These are phyloP conservation scores for Cosmia trapezina DNA, from an alignment of 2,888 invertebrate genomes.

Conservation along the genomic window DNA sequence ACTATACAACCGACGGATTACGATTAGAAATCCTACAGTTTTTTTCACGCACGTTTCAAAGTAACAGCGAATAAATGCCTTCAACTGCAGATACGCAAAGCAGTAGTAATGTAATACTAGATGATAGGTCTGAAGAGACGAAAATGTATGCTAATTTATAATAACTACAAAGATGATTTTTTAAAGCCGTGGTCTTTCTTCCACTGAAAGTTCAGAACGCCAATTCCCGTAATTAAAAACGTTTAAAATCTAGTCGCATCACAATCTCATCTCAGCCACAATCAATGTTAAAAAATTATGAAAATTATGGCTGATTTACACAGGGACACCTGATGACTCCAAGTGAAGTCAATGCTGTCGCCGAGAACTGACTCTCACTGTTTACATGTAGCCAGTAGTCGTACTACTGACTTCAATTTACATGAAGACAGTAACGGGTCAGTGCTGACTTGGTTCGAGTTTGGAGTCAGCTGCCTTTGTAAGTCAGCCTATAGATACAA, in stretches of 20 bases:
- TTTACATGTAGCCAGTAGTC: too few species aligned
- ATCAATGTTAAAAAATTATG: background rate
- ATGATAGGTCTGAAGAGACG: constrained; percentile 21
- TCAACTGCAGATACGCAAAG: constrained; percentile 27
- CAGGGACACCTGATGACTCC: too few species aligned
- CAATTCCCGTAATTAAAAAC: background rate
- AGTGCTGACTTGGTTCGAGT: too few species aligned
- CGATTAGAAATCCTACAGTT: constrained; percentile 15
- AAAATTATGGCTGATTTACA: background rate
- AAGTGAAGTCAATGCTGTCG: too few species aligned
- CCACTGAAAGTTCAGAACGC: background rate
- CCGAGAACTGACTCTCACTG: too few species aligned
- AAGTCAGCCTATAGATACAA: too few species aligned
- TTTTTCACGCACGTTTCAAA: constrained; percentile 9
- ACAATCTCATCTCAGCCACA: background rate
- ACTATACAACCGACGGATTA: constrained; percentile 2
- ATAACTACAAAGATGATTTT: background rate
- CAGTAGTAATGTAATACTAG: constrained; percentile 30
- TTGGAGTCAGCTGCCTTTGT: too few species aligned
- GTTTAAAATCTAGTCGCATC: background rate
- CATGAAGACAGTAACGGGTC: too few species aligned
- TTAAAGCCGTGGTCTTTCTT: background rate
- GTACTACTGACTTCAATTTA: too few species aligned
- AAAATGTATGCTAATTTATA: constrained; percentile 54
- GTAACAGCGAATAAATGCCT: constrained; percentile 24